A percentile compares a stretch with the other conserved stretches of the same genome.
Evolutionary conservation across 2,888 invertebrate species (phyloP).

Genomic region (Netelia melanura): DNA sequence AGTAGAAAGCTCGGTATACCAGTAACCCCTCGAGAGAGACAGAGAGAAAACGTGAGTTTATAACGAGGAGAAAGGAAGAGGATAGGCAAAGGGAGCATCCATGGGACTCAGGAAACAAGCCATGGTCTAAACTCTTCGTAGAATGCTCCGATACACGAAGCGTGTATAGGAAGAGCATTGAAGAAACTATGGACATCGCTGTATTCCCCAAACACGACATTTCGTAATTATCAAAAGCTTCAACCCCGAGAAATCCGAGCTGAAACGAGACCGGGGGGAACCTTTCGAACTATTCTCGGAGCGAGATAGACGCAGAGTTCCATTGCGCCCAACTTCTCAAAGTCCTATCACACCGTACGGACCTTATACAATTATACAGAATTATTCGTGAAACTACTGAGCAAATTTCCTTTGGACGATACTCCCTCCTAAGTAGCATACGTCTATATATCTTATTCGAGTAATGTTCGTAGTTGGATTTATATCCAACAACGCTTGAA

Average conservation of each 20-base stretch:
- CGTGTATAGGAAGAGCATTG: neutral
- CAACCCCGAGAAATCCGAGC: neutral
- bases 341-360: conserved; percentile 17
- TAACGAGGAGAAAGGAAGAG: conserved; percentile 12
- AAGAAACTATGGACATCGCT: neutral
- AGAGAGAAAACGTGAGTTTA: conserved; percentile 25
- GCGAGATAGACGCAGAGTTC: neutral
- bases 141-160: neutral
- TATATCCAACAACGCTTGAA: neutral
- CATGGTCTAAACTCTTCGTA: conserved; percentile 58
- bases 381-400: conserved; percentile 18
- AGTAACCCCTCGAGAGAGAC: conserved; percentile 35
- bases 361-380: neutral
- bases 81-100: conserved; percentile 55
- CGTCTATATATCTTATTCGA: too few species aligned
- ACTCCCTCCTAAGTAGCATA: too few species aligned
- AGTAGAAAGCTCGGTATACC: conserved; percentile 67
- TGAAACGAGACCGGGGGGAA: too few species aligned
- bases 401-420: neutral
- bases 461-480: too few species aligned
- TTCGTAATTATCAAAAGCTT: conserved; percentile 47
- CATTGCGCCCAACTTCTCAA: conserved; percentile 6
- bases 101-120: conserved; percentile 61
- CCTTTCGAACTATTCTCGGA: neutral
- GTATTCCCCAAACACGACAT: conserved; percentile 30